Evolutionary conservation across 2,888 invertebrate genomes (phyloP).

Genomic region (Mythimna vitellina): DNA sequence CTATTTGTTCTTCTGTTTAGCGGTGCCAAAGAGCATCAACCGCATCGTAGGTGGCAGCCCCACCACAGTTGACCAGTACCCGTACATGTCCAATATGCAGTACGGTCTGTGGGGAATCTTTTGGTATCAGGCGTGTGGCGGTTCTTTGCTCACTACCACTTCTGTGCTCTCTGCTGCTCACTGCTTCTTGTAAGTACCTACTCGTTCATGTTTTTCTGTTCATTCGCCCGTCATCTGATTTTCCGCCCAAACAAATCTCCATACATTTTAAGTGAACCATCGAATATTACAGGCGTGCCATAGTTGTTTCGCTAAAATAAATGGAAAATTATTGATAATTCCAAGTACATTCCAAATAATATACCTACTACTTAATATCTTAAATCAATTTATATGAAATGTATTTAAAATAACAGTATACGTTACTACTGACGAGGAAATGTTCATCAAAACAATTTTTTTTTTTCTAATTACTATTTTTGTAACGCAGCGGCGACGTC

Average conservation of each 20-base stretch:
- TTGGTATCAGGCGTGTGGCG: conserved; percentile 76
- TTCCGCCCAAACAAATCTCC: not conserved
- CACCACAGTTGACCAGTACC: conserved; percentile 73
- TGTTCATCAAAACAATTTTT: not conserved
- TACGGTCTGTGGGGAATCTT: conserved; percentile 62
- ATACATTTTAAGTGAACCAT: not conserved
- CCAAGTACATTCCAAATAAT: not conserved
- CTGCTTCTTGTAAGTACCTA: conserved; percentile 77
- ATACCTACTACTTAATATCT: not conserved
- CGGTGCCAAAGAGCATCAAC: conserved; percentile 67
- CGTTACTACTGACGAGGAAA: not conserved
- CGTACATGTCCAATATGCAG: conserved; percentile 79
- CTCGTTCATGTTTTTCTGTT: not conserved
- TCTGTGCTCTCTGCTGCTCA: conserved; percentile 78
- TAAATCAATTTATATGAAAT: not conserved
- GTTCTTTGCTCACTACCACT: conserved; percentile 71
- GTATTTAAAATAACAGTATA: not conserved
- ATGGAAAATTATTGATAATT: not conserved
- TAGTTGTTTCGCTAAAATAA: too few relatives aligned
- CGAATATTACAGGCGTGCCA: not conserved
- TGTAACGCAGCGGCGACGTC: conserved; percentile 68
- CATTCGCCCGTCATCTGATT: too few relatives aligned
- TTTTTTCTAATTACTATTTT: conserved; percentile 48
- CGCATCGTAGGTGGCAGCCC: conserved; percentile 77
- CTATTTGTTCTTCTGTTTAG: conserved; percentile 59